phyloP scores from a whole-genome alignment of 2,113 vertebrate species.

The Brienomyrus longianalis region DNA sequence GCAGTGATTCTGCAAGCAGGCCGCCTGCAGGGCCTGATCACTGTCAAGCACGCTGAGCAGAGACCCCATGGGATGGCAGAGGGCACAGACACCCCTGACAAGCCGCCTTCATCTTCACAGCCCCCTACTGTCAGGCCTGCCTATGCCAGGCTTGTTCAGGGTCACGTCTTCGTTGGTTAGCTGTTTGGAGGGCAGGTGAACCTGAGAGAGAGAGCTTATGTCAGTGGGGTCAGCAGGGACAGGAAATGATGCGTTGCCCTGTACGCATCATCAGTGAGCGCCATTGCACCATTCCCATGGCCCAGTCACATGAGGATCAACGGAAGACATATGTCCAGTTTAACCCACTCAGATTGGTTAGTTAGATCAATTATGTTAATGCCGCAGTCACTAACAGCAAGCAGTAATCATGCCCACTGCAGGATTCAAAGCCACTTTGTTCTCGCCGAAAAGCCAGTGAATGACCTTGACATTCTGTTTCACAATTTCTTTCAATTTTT shows the following conservation, averaged over 20 bases:
- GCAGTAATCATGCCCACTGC: neutral
- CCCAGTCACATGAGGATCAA: neutral
- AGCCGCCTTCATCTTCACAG: neutral
- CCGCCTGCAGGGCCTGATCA: neutral
- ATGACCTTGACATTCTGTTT: neutral
- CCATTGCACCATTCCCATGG: neutral
- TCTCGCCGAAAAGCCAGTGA: neutral
- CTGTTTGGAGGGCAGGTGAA: neutral
- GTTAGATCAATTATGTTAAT: neutral
- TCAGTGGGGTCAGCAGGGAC: neutral
- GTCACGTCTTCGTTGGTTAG: neutral
- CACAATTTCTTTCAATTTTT: neutral
- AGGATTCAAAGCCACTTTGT: neutral
- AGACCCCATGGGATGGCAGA: neutral
- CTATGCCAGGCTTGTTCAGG: neutral
- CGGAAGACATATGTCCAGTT: neutral
- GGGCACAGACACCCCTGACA: neutral
- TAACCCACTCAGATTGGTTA: neutral
- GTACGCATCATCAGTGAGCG: neutral
- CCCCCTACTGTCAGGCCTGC: neutral
- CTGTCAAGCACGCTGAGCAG: neutral
- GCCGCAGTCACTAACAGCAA: neutral
- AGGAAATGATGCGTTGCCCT: neutral
- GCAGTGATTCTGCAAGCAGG: neutral
- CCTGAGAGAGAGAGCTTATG: neutral